phyloP scores from a whole-genome alignment of 1,140 invertebrate genomes.

The Drosophila chauvacae region DNA sequence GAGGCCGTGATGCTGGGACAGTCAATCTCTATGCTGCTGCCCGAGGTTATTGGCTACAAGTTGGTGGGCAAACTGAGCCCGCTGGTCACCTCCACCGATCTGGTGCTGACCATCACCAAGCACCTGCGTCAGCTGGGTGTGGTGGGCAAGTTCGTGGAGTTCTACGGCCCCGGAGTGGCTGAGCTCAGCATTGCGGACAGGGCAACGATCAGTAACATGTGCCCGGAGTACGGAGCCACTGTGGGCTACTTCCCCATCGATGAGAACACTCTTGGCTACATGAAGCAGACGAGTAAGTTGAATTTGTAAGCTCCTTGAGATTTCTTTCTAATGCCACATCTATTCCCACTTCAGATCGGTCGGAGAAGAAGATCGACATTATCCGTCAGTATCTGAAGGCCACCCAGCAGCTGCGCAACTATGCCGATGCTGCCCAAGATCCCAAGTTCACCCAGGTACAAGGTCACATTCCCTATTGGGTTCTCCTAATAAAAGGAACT shows the following conservation, averaged over 20 bases:
- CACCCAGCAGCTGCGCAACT: constrained; percentile 94
- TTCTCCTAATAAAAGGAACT: neutral
- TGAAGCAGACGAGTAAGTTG: constrained; percentile 93
- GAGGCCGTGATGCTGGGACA: constrained; percentile 97
- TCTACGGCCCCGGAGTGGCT: constrained; percentile 96
- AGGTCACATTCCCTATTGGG: rapidly evolving
- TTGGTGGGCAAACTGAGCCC: constrained; percentile 92
- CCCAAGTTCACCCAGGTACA: constrained; percentile 93
- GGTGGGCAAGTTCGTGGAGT: constrained; percentile 99
- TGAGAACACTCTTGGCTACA: constrained; percentile 92
- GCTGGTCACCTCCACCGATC: constrained; percentile 97
- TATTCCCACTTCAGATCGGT: constrained; percentile 88
- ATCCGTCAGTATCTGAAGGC: constrained; percentile 94
- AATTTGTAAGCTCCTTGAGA: neutral
- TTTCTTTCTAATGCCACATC: neutral
- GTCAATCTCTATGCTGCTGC: constrained; percentile 97
- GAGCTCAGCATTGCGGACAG: constrained; percentile 97
- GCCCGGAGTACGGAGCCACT: constrained; percentile 98
- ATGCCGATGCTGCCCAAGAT: constrained; percentile 90
- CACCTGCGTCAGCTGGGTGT: constrained; percentile 97
- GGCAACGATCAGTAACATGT: constrained; percentile 98
- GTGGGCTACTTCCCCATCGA: constrained; percentile 98
- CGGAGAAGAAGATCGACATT: constrained; percentile 91
- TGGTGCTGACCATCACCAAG: constrained; percentile 99
- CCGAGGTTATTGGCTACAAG: constrained; percentile 97